Evolutionary conservation across 2,888 invertebrate genomes (phyloP).

Genomic region (Ornithoptera priamus): DNA sequence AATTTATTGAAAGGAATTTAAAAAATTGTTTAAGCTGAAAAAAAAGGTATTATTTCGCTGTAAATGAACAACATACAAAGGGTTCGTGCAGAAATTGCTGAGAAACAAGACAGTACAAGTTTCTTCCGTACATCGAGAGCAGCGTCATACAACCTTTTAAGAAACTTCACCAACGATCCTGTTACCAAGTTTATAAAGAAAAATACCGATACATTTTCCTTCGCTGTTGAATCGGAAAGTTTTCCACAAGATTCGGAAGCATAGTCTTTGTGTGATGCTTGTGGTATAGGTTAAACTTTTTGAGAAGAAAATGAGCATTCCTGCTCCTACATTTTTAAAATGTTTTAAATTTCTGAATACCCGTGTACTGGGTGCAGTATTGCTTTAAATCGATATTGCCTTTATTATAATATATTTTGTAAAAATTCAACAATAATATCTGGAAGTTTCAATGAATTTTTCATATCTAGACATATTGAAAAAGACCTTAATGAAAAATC

Average conservation of each 20-base stretch:
- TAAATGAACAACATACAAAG: conserved; percentile 12
- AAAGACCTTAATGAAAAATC: no score
- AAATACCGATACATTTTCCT: conserved; percentile 52
- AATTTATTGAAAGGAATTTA: no score
- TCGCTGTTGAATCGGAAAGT: conserved; percentile 34
- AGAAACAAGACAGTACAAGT: conserved; percentile 20
- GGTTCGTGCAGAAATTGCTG: conserved; percentile 5
- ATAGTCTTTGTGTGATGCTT: conserved; percentile 31
- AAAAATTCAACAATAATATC: not conserved
- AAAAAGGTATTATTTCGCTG: not conserved
- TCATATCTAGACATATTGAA: not conserved
- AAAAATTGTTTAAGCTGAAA: no score
- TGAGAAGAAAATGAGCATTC: conserved; percentile 20
- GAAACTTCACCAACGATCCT: conserved; percentile 48
- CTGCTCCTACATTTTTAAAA: conserved; percentile 5
- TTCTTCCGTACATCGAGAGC: conserved; percentile 30
- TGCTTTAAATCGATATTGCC: not conserved
- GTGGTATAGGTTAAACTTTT: conserved; percentile 25
- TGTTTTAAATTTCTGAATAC: not conserved
- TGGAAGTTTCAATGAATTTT: not conserved
- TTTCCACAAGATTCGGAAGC: conserved; percentile 36
- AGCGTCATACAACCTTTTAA: conserved; percentile 52
- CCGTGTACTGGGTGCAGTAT: not conserved
- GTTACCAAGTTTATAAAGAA: conserved; percentile 52
- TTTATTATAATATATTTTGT: not conserved